These are phyloP conservation scores for Oreonectes daqikongensis DNA, from an alignment of 2,797 vertebrate genomes.

Conservation along the genomic window DNA sequence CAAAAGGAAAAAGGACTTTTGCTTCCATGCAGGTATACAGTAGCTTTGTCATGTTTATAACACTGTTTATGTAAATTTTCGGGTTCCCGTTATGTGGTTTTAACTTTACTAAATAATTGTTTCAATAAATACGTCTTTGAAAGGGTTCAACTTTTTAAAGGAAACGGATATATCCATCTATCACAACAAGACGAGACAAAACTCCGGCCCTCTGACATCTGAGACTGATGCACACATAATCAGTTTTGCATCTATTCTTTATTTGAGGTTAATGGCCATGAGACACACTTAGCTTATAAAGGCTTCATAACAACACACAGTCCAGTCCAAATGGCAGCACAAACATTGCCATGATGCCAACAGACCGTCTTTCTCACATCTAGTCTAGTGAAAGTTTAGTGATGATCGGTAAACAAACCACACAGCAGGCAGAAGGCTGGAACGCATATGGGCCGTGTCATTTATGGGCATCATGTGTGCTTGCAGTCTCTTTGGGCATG, in stretches of 20 bases:
- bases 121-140: too few relatives aligned
- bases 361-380: neutral
- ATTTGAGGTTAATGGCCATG: neutral
- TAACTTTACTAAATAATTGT: too few relatives aligned
- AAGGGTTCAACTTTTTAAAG: neutral
- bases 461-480: neutral
- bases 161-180: neutral
- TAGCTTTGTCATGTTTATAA: too few relatives aligned
- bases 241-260: constrained; percentile 15
- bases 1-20: too few relatives aligned
- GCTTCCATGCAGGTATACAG: too few relatives aligned
- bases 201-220: constrained; percentile 7
- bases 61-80: too few relatives aligned
- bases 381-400: constrained; percentile 19
- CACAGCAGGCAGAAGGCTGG: neutral
- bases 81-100: too few relatives aligned
- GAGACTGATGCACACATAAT: constrained; percentile 21
- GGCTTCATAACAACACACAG: neutral
- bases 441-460: too few relatives aligned
- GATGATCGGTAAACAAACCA: constrained; percentile 10
- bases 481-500: neutral
- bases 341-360: neutral
- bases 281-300: neutral
- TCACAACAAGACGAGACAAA: neutral
- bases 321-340: neutral